phyloP scores from a whole-genome alignment of 1,140 invertebrate species.

The Gerris buenoi region DNA sequence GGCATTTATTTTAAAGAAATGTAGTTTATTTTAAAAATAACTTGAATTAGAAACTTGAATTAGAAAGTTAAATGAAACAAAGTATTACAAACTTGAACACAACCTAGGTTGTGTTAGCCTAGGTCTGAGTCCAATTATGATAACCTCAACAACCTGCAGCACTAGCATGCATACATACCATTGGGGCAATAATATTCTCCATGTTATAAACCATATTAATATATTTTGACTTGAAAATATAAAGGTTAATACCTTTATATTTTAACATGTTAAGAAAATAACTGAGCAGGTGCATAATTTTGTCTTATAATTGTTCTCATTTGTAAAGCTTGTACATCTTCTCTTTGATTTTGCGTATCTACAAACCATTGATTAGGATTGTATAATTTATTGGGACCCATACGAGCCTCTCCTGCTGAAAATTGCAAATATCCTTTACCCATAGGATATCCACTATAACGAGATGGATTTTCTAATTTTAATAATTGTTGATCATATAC shows the following conservation, averaged over 20 bases:
- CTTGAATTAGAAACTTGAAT: neutral
- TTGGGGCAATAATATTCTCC: neutral
- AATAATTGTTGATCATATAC: neutral
- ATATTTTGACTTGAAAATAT: neutral
- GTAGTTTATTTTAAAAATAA: neutral
- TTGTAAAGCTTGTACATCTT: neutral
- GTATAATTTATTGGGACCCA: neutral
- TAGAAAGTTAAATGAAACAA: neutral
- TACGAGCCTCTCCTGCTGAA: neutral
- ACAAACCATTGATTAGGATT: neutral
- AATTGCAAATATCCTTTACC: neutral
- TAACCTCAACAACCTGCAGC: neutral
- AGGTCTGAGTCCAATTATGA: neutral
- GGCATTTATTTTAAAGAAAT: neutral
- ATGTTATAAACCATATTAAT: neutral
- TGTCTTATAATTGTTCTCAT: neutral
- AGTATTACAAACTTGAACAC: neutral
- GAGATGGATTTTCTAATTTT: neutral
- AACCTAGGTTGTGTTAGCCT: neutral
- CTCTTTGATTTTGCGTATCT: neutral
- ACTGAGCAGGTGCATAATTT: neutral
- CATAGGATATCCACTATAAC: neutral
- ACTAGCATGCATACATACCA: neutral
- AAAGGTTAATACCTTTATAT: neutral
- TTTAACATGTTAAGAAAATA: neutral